Percentiles rank a stretch among this genome's conserved stretches.
Conservation (phyloP, 2,797 vertebrate species). For the Dallia pectoralis region DNA sequence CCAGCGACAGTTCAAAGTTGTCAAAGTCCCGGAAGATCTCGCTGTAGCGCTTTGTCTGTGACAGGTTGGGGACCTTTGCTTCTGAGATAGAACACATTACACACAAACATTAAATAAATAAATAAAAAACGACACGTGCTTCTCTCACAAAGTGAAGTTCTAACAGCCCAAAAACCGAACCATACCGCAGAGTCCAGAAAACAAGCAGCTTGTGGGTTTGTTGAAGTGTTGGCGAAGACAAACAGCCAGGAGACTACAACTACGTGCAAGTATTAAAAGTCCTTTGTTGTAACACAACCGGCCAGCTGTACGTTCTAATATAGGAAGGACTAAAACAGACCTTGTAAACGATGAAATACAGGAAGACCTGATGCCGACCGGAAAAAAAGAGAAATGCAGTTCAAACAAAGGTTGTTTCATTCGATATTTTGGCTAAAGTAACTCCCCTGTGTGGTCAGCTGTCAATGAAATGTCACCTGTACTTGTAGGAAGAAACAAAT, state of each 20-base stretch:
- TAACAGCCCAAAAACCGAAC: neutral
- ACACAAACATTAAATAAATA: neutral
- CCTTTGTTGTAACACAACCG: neutral
- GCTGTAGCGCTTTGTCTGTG: conserved; percentile 83
- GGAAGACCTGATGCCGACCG: neutral
- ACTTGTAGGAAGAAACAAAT: too few species aligned
- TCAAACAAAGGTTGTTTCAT: conserved; percentile 2
- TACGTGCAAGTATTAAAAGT: neutral
- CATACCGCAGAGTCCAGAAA: neutral
- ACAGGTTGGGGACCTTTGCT: conserved; percentile 44
- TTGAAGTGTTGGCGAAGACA: neutral
- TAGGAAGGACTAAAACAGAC: too few species aligned
- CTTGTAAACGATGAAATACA: neutral
- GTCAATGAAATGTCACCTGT: too few species aligned
- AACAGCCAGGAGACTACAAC: neutral
- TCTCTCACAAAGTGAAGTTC: neutral
- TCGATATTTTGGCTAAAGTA: neutral
- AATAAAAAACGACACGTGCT: neutral
- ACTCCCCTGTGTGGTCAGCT: too few species aligned
- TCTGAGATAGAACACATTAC: conserved; percentile 59
- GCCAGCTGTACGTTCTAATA: neutral
- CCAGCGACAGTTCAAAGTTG: conserved; percentile 82
- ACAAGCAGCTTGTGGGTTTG: neutral
- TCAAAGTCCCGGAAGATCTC: conserved; percentile 92
- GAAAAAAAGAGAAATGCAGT: conserved; percentile 2